Base-by-base conservation (phyloP, 1,140 invertebrate species). In the Drosophila littoralis region DNA sequence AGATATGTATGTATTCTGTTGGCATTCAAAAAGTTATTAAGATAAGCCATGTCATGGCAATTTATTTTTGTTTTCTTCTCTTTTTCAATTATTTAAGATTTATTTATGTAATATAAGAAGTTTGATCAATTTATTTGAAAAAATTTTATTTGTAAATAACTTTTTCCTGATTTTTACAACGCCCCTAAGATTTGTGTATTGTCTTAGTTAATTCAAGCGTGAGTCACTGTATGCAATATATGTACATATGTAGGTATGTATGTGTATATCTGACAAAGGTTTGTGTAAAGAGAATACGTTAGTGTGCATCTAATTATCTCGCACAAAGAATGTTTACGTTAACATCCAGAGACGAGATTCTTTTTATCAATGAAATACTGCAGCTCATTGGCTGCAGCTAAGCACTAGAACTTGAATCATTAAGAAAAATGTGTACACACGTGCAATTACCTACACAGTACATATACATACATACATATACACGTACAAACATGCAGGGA, bases 311-410 rank as follows among this genome's bases (percentile, higher is more conserved):
- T 17, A 17, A 58, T 58, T 59, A 66, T 45, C 8, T 59, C 54
- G 50, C 35, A 67, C 65, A 67, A 67, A 67, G 54, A 59, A 43
- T 36, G 42, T 46, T 48, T 61, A 50, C 59, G 13, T 45, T 61
- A 3, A 38, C 10, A 22, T 22, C 13, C 36, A 52, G 17, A 40
- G 17, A 42, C 12, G 9, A 42, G 35, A 5, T 17, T 33, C 36
- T 52, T 51, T 69, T 42, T 68, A 43, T 60, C 15, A 45, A 59
- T 45, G 57, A 59, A 45, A 59, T 54, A 43, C 15, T 45, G n/a
- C 36, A 35, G 10, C 22, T 28, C 15, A 33, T 35, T 17, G 32
- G n/a, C 28, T 59, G 12, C 40, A 59, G 22, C 40, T 45, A n/a
- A 35, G 15, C 13, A 15, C 9, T 55, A 9, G 35, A 10, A 38